Base-by-base conservation (phyloP, 2,797 vertebrate species). In the Atherinosoma microstoma region DNA sequence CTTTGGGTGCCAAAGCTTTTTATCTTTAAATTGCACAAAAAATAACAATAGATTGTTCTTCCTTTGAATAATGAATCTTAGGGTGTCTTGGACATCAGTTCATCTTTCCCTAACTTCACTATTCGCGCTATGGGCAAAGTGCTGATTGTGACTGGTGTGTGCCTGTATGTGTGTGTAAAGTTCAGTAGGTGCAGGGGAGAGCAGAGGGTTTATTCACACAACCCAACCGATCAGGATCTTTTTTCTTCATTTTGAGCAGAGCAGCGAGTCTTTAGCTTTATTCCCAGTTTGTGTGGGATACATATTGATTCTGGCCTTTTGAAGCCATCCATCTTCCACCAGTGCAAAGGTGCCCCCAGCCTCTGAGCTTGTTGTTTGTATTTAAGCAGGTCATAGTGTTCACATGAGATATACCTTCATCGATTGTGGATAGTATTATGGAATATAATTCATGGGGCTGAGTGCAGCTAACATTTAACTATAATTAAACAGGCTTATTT, bases 401-500 rank as follows among this genome's bases (percentile, higher is more conserved):
- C 79, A 75, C 80, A 79, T 69, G 76, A 84, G 78, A 78, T 86
- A 76, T 75, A 84, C 80, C 38, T 47, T 54, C 75, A 90, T 85
- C 22, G 58, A 87, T 89, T 60, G 63, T 4, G 3, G 81, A 62
- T 59, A 49, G 56, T 24, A 24, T 83, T 81, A 76, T 80, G 49
- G 58, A 86, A 82, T 70, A 60, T 86, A 88, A 92, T 89, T 84
- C 70, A 83, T 76, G 73, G 84, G 82, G 84, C 67, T 64, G 45
- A 80, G 75, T 29, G 13, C 56, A 68, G 70, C 71, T 70, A 64
- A 36, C 73, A 66, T 78, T 87, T 83, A 64, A 61, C 54, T 60
- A 27, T 85, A 90, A 90, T 93, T 91, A 90, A 84, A 63, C 57
- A 36, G 60, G 66, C 75, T 84, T 82, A 83, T 88, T 85, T 84